Conservation (phyloP, 1,140 invertebrate genomes). For the Drosophila subobscura region DNA sequence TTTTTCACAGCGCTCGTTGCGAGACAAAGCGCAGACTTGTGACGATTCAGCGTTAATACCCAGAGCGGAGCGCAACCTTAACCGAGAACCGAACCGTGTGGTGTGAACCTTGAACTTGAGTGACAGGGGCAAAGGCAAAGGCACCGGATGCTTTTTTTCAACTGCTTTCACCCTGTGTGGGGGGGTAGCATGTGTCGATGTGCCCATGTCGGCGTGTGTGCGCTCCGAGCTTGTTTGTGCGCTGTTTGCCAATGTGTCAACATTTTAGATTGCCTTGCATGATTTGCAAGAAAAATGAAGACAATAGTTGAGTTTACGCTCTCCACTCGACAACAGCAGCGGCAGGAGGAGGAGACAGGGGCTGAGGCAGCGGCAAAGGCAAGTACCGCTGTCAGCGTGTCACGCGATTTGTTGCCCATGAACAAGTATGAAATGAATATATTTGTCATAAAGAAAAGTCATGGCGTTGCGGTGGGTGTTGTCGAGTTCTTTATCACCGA, state of each 20-base stretch:
- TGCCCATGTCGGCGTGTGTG: slow-evolving; percentile 29
- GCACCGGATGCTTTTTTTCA: slow-evolving; percentile 18
- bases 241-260: slow-evolving; percentile 70
- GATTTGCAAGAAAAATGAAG: slow-evolving; percentile 81
- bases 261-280: slow-evolving; percentile 78
- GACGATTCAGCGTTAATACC: slow-evolving; percentile 51
- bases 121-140: slow-evolving; percentile 51
- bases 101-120: slow-evolving; percentile 76
- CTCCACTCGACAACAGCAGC: slow-evolving; percentile 34
- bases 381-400: slow-evolving; percentile 67
- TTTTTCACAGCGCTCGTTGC: slow-evolving; percentile 57
- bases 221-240: slow-evolving; percentile 1
- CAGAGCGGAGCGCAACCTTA: slow-evolving; percentile 54
- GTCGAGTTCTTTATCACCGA: slow-evolving; percentile 47
- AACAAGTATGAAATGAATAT: slow-evolving; percentile 79
- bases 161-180: slow-evolving; percentile 1
- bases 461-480: slow-evolving; percentile 56
- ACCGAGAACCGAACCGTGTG: slow-evolving; percentile 27
- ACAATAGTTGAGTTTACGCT: slow-evolving; percentile 79
- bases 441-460: slow-evolving; percentile 75
- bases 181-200: slow-evolving; percentile 39
- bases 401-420: slow-evolving; percentile 74
- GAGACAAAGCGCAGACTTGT: slow-evolving; percentile 72
- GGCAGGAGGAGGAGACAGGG: neutral
- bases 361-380: slow-evolving; percentile 12